phyloP scores from a whole-genome alignment of 2,797 vertebrate species.

The Darevskia nairensis region DNA sequence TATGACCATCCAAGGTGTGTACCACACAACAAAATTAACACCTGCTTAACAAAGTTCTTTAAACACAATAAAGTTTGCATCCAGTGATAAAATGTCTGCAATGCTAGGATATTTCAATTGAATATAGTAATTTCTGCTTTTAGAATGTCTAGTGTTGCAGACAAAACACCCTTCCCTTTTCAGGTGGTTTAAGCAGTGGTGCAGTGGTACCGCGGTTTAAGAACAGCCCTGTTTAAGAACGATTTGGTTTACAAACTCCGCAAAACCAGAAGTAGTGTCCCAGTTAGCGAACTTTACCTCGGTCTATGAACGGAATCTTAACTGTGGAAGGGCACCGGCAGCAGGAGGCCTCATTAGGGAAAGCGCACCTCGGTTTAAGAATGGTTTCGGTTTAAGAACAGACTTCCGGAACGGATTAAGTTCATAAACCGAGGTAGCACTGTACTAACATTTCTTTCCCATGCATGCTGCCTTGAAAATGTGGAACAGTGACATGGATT shows the following conservation, averaged over 20 bases:
- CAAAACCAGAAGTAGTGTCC: no score
- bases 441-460: neutral
- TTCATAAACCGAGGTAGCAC: no score
- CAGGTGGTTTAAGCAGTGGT: neutral
- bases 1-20: neutral
- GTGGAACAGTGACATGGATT: neutral
- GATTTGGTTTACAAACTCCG: no score
- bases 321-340: no score
- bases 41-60: neutral
- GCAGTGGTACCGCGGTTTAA: no score
- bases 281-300: no score
- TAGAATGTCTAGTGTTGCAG: neutral
- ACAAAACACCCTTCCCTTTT: neutral
- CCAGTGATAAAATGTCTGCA: neutral
- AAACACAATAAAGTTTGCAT: neutral
- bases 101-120: neutral
- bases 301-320: no score
- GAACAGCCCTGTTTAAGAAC: no score
- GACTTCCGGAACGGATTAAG: no score
- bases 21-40: constrained; percentile 1
- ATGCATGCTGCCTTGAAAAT: neutral
- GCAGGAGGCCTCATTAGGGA: no score
- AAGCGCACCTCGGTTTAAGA: no score
- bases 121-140: neutral
- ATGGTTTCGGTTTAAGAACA: no score